Conservation (phyloP, 2,113 vertebrate genomes). For the Sturnira hondurensis region DNA sequence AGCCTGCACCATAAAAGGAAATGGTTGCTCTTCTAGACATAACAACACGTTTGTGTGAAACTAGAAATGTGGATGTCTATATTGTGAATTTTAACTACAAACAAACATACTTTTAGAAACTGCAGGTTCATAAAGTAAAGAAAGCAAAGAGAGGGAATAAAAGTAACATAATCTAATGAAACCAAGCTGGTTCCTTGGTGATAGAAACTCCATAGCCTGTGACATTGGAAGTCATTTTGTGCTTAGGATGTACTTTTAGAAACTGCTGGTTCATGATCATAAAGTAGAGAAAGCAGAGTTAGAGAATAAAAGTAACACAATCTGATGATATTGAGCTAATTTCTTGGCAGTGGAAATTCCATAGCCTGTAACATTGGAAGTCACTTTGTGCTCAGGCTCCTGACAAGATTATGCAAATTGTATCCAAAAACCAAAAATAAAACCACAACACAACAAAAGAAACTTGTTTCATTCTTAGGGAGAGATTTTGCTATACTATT, state of each 20-base stretch:
- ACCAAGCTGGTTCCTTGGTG: neutral
- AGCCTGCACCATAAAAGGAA: slow-evolving; percentile 47
- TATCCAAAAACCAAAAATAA: slow-evolving; percentile 1
- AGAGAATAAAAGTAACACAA: slow-evolving; percentile 44
- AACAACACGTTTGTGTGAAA: slow-evolving; percentile 55
- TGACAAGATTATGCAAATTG: slow-evolving; percentile 38
- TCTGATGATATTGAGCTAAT: neutral
- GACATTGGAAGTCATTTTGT: slow-evolving; percentile 34
- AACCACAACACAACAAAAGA: neutral
- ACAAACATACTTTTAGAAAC: slow-evolving; percentile 56
- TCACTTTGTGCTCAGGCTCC: slow-evolving; percentile 31
- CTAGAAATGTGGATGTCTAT: slow-evolving; percentile 61
- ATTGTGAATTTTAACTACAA: slow-evolving; percentile 37
- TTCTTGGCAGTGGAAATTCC: slow-evolving; percentile 6
- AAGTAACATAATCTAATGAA: slow-evolving; percentile 34
- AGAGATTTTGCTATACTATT: slow-evolving; percentile 17
- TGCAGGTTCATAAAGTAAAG: slow-evolving; percentile 41
- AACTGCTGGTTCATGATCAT: slow-evolving; percentile 41
- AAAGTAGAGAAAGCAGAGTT: slow-evolving; percentile 42
- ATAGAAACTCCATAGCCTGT: neutral
- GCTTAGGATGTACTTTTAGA: slow-evolving; percentile 45
- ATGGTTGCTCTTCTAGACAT: slow-evolving; percentile 7
- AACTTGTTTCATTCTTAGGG: slow-evolving; percentile 3
- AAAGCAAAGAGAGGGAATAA: slow-evolving; percentile 35
- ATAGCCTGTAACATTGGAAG: neutral